Evolutionary conservation across 37 sponge, comb jelly and placozoan species (phyloP).

Genomic region (Chondrosia reniformis): DNA sequence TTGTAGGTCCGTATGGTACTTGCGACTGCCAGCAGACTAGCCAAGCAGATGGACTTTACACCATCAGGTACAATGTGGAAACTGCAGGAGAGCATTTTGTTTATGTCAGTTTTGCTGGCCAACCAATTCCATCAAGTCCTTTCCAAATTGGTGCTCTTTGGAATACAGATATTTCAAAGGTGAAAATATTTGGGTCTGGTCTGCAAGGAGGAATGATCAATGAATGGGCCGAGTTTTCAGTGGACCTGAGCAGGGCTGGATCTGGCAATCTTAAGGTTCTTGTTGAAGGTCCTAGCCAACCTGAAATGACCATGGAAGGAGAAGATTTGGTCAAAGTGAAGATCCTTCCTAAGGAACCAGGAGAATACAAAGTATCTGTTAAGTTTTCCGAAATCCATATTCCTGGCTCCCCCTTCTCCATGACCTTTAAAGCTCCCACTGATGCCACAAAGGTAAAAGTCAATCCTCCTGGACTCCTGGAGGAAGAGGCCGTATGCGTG

Average conservation of each 20-base stretch:
- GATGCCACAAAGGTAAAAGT: slow-evolving; percentile 82
- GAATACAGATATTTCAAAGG: slow-evolving; percentile 59
- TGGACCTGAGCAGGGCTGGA: slow-evolving; percentile 81
- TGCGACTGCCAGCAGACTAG: slow-evolving; percentile 33
- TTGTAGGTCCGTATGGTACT: slow-evolving; percentile 79
- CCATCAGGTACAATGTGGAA: slow-evolving; percentile 58
- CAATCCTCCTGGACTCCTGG: slow-evolving; percentile 83
- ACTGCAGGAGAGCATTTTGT: slow-evolving; percentile 83
- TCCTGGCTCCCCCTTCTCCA: slow-evolving; percentile 82
- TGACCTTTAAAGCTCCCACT: slow-evolving; percentile 56
- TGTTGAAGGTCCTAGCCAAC: slow-evolving; percentile 78
- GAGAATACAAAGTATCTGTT: slow-evolving; percentile 85
- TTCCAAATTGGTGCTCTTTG: slow-evolving; percentile 56
- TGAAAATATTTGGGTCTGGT: slow-evolving; percentile 75
- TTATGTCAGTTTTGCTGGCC: slow-evolving; percentile 72
- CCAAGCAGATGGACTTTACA: slow-evolving; percentile 45
- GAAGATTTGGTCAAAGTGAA: slow-evolving; percentile 79
- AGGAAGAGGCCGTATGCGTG: slow-evolving; percentile 68
- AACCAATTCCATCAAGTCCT: slow-evolving; percentile 82
- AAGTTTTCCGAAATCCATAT: slow-evolving; percentile 71
- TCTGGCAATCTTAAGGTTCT: slow-evolving; percentile 56
- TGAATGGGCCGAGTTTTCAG: slow-evolving; percentile 66
- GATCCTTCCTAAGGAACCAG: slow-evolving; percentile 74
- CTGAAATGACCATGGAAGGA: slow-evolving; percentile 46
- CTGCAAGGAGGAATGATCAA: slow-evolving; percentile 64